phyloP scores from a whole-genome alignment of 2,113 vertebrate genomes.

The Oreochromis aureus region DNA sequence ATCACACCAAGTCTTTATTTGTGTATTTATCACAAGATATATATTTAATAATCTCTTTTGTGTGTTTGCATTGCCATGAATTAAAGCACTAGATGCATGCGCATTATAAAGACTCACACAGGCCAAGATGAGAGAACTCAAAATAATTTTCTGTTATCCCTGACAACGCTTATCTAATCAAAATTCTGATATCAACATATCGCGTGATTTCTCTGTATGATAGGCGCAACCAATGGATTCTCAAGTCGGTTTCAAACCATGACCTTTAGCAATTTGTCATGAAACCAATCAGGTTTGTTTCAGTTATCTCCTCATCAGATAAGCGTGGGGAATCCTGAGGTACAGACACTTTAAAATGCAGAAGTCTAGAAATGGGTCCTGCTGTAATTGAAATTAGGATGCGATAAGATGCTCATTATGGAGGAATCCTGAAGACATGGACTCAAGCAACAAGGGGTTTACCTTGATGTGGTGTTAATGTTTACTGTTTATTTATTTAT shows the following conservation, averaged over 20 bases:
- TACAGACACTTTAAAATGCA: slow-evolving; percentile 49
- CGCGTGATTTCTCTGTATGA: slow-evolving; percentile 40
- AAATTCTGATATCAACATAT: slow-evolving; percentile 42
- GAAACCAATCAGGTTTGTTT: slow-evolving; percentile 69
- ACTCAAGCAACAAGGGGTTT: slow-evolving; percentile 17
- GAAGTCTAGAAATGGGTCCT: slow-evolving; percentile 51
- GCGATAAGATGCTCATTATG: slow-evolving; percentile 59
- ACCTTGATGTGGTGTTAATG: slow-evolving; percentile 34
- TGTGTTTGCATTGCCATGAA: neutral
- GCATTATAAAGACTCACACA: neutral
- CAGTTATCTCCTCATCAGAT: slow-evolving; percentile 59
- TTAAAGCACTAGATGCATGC: neutral
- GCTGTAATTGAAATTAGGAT: slow-evolving; percentile 70
- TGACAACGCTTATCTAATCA: slow-evolving; percentile 57
- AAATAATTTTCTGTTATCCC: slow-evolving; percentile 21
- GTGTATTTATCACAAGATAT: slow-evolving; percentile 20
- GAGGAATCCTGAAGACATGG: slow-evolving; percentile 16
- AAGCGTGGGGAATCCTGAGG: slow-evolving; percentile 52
- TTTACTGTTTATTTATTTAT: slow-evolving; percentile 7
- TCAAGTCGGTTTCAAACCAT: slow-evolving; percentile 45
- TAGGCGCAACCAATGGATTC: slow-evolving; percentile 56
- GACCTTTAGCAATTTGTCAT: slow-evolving; percentile 49
- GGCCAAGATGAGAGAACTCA: neutral
- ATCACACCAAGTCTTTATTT: neutral
- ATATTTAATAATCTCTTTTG: neutral